Conservation (phyloP, 1,140 invertebrate genomes). For the Conopomorpha cramerella region DNA sequence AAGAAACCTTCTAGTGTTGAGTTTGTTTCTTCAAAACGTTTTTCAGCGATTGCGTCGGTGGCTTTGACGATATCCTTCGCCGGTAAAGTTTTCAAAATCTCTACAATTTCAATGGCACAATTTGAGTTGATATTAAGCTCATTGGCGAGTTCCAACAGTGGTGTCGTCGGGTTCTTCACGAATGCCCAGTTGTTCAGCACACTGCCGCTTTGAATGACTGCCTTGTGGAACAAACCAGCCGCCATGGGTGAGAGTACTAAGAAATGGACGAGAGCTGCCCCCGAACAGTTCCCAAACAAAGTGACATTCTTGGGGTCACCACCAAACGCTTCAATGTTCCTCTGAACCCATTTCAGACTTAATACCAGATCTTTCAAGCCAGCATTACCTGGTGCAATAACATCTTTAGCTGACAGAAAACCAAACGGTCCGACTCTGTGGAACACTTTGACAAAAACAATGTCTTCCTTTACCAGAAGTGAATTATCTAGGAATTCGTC, state of each 20-base stretch:
- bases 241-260: slow-evolving; percentile 61
- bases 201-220: slow-evolving; percentile 40
- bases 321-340: slow-evolving; percentile 63
- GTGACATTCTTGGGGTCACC: slow-evolving; percentile 66
- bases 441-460: slow-evolving; percentile 36
- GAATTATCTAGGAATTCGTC: slow-evolving; percentile 22
- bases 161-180: slow-evolving; percentile 24
- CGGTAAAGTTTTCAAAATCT: slow-evolving; percentile 23
- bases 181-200: slow-evolving; percentile 39
- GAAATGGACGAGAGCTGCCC: slow-evolving; percentile 59
- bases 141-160: slow-evolving; percentile 24
- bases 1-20: slow-evolving; percentile 32
- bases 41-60: slow-evolving; percentile 9
- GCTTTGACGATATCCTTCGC: slow-evolving; percentile 22
- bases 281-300: slow-evolving; percentile 64
- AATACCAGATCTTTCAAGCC: slow-evolving; percentile 67
- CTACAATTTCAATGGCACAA: slow-evolving; percentile 25
- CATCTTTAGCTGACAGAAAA: slow-evolving; percentile 39
- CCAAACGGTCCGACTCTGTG: slow-evolving; percentile 40
- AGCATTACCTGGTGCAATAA: slow-evolving; percentile 62
- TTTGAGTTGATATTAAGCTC: slow-evolving; percentile 25
- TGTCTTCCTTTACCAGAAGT: slow-evolving; percentile 23
- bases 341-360: slow-evolving; percentile 65
- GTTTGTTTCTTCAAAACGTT: slow-evolving; percentile 7
- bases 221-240: slow-evolving; percentile 59